Evolutionary conservation across 2,797 vertebrate species (phyloP).

Genomic region (Coilia nasus): DNA sequence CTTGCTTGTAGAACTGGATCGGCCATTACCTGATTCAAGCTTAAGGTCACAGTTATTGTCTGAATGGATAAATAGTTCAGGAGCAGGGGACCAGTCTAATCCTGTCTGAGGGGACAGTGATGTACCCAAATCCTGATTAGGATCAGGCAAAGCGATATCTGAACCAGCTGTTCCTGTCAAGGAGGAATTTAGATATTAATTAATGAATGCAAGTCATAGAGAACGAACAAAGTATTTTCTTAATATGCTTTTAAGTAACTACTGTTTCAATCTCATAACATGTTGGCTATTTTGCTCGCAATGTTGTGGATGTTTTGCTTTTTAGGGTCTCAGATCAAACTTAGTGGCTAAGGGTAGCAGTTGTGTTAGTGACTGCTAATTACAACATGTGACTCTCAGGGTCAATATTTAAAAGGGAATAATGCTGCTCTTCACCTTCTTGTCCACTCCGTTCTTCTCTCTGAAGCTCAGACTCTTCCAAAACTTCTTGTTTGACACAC

Average conservation of each 20-base stretch:
- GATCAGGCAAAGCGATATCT: neutral
- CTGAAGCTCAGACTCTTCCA: slow-evolving; percentile 3
- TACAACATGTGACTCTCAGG: neutral
- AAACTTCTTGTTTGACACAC: neutral
- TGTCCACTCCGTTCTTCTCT: neutral
- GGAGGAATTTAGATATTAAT: neutral
- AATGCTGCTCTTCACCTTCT: neutral
- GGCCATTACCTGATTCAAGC: neutral
- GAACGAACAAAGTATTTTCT: too few relatives aligned
- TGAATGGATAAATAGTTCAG: neutral
- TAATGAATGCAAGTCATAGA: neutral
- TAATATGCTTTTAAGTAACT: too few relatives aligned
- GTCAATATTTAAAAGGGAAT: too few relatives aligned
- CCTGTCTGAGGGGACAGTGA: neutral
- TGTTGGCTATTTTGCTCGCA: too few relatives aligned
- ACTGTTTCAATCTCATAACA: too few relatives aligned
- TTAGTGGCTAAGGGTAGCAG: too few relatives aligned
- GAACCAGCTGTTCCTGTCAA: neutral
- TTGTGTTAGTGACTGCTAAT: neutral
- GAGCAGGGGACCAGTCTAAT: neutral
- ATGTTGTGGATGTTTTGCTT: too few relatives aligned
- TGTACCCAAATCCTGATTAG: neutral
- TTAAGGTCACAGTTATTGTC: neutral
- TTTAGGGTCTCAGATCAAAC: too few relatives aligned
- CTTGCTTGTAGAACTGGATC: neutral